phyloP scores from a whole-genome alignment of 1,140 invertebrate genomes.

The Andrena cerasifolii region DNA sequence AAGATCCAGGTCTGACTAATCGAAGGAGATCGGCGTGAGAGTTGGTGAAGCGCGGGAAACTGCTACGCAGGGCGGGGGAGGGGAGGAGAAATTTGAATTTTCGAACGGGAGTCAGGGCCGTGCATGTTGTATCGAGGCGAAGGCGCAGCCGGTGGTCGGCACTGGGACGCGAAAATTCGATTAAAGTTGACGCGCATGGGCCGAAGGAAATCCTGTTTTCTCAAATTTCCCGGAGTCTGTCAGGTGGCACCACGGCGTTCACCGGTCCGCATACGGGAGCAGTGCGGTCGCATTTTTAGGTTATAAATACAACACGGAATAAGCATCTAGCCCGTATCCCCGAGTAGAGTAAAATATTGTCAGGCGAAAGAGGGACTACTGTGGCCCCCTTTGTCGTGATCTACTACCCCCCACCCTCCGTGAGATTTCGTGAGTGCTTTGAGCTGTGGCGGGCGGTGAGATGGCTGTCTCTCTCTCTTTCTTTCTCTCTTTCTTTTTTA shows the following conservation, averaged over 20 bases:
- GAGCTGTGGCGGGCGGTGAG: slow-evolving; percentile 73
- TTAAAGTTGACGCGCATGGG: slow-evolving; percentile 80
- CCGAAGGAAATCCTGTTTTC: slow-evolving; percentile 78
- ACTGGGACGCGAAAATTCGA: slow-evolving; percentile 77
- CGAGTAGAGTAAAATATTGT: slow-evolving; percentile 52
- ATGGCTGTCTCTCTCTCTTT: slow-evolving; percentile 71
- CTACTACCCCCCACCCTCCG: slow-evolving; percentile 42
- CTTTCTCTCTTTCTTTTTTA: slow-evolving; percentile 29
- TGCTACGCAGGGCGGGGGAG: too few relatives aligned
- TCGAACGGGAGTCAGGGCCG: not conserved
- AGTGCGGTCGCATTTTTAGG: slow-evolving; percentile 69
- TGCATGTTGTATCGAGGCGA: slow-evolving; percentile 47
- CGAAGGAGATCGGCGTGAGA: not conserved
- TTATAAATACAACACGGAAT: slow-evolving; percentile 67
- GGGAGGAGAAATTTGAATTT: slow-evolving; percentile 45
- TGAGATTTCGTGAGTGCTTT: slow-evolving; percentile 69
- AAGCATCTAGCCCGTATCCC: slow-evolving; percentile 34
- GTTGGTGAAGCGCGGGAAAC: not conserved
- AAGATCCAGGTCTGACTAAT: too few relatives aligned
- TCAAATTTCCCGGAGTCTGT: slow-evolving; percentile 77
- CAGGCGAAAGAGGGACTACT: slow-evolving; percentile 26
- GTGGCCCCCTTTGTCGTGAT: slow-evolving; percentile 41
- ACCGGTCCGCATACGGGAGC: slow-evolving; percentile 61
- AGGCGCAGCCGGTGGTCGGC: slow-evolving; percentile 47
- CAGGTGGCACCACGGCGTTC: slow-evolving; percentile 78